Evolutionary conservation across 2,797 vertebrate genomes (phyloP).

Genomic region (Morus bassanus): DNA sequence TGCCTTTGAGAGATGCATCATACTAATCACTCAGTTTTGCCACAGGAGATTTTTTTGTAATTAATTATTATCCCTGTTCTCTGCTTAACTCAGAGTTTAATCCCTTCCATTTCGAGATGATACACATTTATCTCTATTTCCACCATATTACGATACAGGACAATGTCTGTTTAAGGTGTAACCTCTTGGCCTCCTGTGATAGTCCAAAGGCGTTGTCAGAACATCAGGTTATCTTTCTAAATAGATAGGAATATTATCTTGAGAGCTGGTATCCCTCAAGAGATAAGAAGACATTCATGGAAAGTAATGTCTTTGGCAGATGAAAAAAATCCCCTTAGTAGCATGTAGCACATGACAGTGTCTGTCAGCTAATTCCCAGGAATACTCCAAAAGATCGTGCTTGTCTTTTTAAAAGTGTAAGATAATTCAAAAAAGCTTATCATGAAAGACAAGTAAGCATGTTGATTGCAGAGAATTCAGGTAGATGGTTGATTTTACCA

Average conservation of each 20-base stretch:
- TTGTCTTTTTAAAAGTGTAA: neutral
- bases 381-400: neutral
- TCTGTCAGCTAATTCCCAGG: neutral
- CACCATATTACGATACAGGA: neutral
- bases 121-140: neutral
- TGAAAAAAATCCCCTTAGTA: neutral
- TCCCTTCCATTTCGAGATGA: neutral
- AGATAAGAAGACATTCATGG: neutral
- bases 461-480: neutral
- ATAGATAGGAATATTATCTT: neutral
- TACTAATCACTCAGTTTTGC: neutral
- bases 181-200: neutral
- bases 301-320: neutral
- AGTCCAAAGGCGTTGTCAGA: neutral
- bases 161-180: neutral
- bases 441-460: neutral
- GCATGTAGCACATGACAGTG: neutral
- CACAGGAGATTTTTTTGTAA: neutral
- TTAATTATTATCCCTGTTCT: neutral
- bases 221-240: neutral
- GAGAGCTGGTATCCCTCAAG: neutral
- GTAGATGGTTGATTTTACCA: neutral
- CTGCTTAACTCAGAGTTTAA: neutral
- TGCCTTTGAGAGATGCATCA: neutral
- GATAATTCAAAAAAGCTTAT: neutral